Conservation (phyloP, 1,140 invertebrate genomes). For the Drosophila malerkotliana region DNA sequence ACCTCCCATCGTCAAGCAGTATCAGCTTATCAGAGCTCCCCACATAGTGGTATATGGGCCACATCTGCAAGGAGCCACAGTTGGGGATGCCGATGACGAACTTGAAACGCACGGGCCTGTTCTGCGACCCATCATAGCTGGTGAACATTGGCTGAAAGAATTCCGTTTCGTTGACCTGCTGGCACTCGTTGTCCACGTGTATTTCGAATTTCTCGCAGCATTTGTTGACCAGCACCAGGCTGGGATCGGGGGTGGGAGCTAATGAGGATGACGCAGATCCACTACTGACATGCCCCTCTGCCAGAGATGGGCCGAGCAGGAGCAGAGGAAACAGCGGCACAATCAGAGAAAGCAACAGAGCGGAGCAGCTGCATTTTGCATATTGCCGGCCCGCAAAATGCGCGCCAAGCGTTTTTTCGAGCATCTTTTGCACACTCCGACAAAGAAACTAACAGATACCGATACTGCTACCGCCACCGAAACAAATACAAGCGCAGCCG, state of each 20-base stretch:
- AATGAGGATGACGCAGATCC: conserved; percentile 9
- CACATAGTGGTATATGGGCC: conserved; percentile 89
- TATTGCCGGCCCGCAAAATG: conserved; percentile 41
- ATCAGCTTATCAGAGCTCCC: conserved; percentile 86
- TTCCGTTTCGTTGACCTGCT: conserved; percentile 85
- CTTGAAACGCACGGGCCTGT: conserved; percentile 58
- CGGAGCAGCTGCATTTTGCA: conserved; percentile 56
- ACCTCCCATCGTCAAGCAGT: conserved; percentile 88
- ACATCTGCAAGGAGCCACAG: conserved; percentile 89
- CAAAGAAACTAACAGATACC: conserved; percentile 30
- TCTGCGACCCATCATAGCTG: conserved; percentile 86
- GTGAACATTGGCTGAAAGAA: conserved; percentile 87
- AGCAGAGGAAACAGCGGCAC: conserved; percentile 10
- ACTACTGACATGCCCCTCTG: conserved; percentile 47
- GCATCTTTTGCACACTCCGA: conserved; percentile 46
- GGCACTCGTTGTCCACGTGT: conserved; percentile 88
- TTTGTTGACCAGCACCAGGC: conserved; percentile 86
- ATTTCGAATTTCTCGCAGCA: conserved; percentile 90
- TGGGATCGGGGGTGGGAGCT: conserved; percentile 26
- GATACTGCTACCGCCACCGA: conserved; percentile 9
- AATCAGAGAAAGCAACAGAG: conserved; percentile 22
- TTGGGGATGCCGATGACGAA: conserved; percentile 88
- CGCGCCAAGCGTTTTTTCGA: conserved; percentile 69
- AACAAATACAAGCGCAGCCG: conserved; percentile 1
- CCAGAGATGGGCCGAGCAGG: neutral